Evolutionary conservation across 1,140 invertebrate genomes (phyloP), one percentile per base, ranked within the genome.

Genomic region (Conopomorpha cramerella): DNA sequence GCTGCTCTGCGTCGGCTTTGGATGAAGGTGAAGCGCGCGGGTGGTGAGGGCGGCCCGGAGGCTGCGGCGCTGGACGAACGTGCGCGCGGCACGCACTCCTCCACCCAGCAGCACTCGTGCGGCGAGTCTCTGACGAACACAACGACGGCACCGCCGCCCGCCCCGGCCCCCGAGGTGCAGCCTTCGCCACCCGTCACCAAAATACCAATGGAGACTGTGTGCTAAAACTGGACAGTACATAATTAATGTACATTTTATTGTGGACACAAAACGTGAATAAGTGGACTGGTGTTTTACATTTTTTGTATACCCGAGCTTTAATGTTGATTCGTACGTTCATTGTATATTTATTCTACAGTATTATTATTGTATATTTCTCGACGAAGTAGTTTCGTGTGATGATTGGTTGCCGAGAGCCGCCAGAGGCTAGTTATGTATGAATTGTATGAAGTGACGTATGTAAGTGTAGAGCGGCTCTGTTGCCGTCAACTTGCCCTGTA

Each of bases 101-200:
- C 87, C 16, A 87, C 90, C 62, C 89, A 88, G 13, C 77, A 87
- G 64, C 87, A 87, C 14, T 91, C 89, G 16, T 83, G 89, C 73
- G 86, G 86, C 16, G 87, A 88, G 52, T 86, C 84, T 25, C 80
- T 87, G 28, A 87, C 86, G 32, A 84, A 87, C 59, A 88, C 88
- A 45, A 88, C 86, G 18, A 85, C 86, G 39, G 42, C 90, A 62
- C 88, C 87, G 1, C 65, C 85, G 51, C 85, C 86, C 23, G 87
- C 86, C 16, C 79, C 89, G 63, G 84, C 84, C 16, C 28, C 23
- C 23, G 82, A 78, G 13, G 77, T 82, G 17, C 84, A 82, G 23
- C 83, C 86, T 46, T 84, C 86, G 42, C 84, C 83, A 85, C 46
- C 84, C 85, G n/a, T n/a, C 85, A 13, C 81, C 82, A 35, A 86